These are phyloP conservation scores for Iguana delicatissima DNA, from an alignment of 2,797 vertebrate species.

Conservation along the genomic window DNA sequence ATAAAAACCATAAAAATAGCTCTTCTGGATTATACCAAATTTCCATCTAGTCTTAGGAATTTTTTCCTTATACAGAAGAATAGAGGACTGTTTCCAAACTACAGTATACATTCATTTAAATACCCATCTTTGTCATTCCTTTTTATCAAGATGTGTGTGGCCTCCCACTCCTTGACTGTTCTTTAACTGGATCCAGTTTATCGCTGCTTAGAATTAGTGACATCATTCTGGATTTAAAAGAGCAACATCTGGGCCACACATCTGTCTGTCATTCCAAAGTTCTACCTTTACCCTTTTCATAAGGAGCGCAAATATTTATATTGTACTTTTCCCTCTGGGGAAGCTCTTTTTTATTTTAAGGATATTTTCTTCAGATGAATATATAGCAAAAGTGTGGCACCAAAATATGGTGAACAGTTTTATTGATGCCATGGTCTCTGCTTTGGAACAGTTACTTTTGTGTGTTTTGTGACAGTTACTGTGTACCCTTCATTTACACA, in stretches of 20 bases:
- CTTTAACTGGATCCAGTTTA: conserved; percentile 15
- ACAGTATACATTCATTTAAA: background rate
- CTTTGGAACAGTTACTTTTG: background rate
- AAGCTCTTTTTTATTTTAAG: background rate
- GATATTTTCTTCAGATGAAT: background rate
- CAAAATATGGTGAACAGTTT: background rate
- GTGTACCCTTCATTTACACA: background rate
- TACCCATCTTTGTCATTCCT: conserved; percentile 1
- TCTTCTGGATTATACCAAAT: too few species aligned
- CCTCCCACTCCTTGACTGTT: background rate
- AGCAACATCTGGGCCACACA: background rate
- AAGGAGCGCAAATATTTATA: conserved; percentile 4
- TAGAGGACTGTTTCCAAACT: background rate
- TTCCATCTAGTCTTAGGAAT: background rate
- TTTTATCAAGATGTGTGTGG: conserved; percentile 15
- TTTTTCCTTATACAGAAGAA: background rate
- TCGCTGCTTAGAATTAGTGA: conserved; percentile 44
- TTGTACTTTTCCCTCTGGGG: background rate
- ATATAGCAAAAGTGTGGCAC: background rate
- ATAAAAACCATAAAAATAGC: too few species aligned
- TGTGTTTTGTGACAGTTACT: background rate
- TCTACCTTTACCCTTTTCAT: background rate
- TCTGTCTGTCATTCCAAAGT: background rate
- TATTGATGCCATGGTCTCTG: background rate
- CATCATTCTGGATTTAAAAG: background rate